phyloP scores from a whole-genome alignment of 2,888 invertebrate genomes.

The Cephus sareptanus region DNA sequence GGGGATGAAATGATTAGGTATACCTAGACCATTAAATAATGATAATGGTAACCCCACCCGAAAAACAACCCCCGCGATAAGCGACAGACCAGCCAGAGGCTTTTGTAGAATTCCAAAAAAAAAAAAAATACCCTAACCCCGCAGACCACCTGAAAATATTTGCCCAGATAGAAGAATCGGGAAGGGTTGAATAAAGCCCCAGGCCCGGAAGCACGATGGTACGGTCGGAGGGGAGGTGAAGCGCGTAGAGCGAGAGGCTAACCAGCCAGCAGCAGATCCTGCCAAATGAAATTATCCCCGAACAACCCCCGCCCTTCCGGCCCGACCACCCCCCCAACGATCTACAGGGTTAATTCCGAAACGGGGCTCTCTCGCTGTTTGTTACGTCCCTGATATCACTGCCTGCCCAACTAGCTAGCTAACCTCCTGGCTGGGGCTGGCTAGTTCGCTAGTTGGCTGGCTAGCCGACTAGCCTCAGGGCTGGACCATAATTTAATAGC shows the following conservation, averaged over 20 bases:
- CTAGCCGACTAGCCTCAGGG: slow-evolving; percentile 40
- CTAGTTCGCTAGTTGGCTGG: no score
- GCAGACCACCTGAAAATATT: not conserved
- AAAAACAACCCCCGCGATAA: no score
- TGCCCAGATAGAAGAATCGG: slow-evolving; percentile 17
- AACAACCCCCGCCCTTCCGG: slow-evolving; percentile 6
- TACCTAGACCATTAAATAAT: no score
- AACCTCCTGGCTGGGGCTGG: no score
- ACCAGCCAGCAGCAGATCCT: slow-evolving; percentile 20
- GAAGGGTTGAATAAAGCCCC: slow-evolving; percentile 22
- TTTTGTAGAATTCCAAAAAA: no score
- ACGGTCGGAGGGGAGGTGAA: not conserved
- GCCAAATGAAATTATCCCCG: slow-evolving; percentile 60
- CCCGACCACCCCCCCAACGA: slow-evolving; percentile 38
- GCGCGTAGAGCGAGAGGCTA: no score
- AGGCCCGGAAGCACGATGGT: slow-evolving; percentile 12
- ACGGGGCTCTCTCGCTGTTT: slow-evolving; percentile 37
- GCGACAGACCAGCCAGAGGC: no score
- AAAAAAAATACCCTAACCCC: not conserved
- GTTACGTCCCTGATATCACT: slow-evolving; percentile 48
- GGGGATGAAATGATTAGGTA: no score
- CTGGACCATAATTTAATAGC: slow-evolving; percentile 61
- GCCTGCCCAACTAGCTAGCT: slow-evolving; percentile 16
- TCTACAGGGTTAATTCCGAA: slow-evolving; percentile 51
- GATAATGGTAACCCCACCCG: no score